phyloP scores from a whole-genome alignment of 1,140 invertebrate species.

The Drosophila neocordata region DNA sequence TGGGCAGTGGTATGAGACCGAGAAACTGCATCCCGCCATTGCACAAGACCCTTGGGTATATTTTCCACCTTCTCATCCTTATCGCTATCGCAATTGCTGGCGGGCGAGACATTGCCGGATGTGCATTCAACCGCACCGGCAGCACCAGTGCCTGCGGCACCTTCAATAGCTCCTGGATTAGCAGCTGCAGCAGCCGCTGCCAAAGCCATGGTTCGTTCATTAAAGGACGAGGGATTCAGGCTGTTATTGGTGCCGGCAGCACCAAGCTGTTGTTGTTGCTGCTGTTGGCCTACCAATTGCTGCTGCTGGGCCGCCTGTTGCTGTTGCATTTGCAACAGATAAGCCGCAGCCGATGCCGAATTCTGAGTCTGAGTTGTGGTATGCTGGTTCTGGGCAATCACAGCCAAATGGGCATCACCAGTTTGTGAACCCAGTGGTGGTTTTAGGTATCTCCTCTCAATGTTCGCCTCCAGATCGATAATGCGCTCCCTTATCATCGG shows the following conservation, averaged over 20 bases:
- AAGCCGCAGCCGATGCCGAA: slow-evolving; percentile 74
- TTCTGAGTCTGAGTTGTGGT: slow-evolving; percentile 73
- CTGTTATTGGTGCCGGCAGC: slow-evolving; percentile 47
- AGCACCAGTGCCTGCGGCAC: slow-evolving; percentile 5
- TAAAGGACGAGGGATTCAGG: slow-evolving; percentile 71
- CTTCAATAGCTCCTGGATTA: slow-evolving; percentile 15
- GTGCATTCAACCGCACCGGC: slow-evolving; percentile 44
- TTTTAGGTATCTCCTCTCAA: slow-evolving; percentile 96
- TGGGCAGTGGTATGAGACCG: slow-evolving; percentile 93
- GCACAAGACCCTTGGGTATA: slow-evolving; percentile 88
- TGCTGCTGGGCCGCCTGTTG: slow-evolving; percentile 35
- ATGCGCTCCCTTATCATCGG: slow-evolving; percentile 90
- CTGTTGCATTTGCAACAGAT: slow-evolving; percentile 74
- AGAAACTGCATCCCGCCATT: slow-evolving; percentile 94
- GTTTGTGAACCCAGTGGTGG: slow-evolving; percentile 91
- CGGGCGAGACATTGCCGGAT: slow-evolving; percentile 72
- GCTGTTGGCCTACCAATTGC: slow-evolving; percentile 39
- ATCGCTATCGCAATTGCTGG: slow-evolving; percentile 78
- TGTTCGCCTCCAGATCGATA: slow-evolving; percentile 92
- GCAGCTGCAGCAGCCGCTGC: slow-evolving; percentile 64
- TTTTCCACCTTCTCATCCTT: slow-evolving; percentile 82
- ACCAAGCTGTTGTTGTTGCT: slow-evolving; percentile 53
- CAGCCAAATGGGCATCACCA: slow-evolving; percentile 78
- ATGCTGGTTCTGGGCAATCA: slow-evolving; percentile 81
- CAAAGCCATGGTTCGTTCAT: slow-evolving; percentile 76